Percentiles rank a stretch among this genome's conserved stretches.
phyloP scores from a whole-genome alignment of 2,797 vertebrate genomes.

The Manis javanica region DNA sequence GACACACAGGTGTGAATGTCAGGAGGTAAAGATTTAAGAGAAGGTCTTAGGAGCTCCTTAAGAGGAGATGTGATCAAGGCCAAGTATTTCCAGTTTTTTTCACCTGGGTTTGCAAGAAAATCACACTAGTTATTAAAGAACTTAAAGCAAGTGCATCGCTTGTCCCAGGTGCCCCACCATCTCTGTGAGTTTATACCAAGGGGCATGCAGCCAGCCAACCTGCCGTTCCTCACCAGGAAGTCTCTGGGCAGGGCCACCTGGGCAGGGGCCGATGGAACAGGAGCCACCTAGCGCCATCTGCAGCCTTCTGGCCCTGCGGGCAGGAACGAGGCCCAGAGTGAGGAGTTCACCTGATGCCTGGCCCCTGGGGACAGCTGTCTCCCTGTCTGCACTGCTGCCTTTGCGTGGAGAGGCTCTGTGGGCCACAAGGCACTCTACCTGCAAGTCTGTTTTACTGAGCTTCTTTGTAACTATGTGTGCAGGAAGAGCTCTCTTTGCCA shows the following conservation, averaged over 20 bases:
- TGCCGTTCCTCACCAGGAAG: neutral
- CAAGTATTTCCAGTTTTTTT: neutral
- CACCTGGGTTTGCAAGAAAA: neutral
- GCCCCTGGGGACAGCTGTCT: neutral
- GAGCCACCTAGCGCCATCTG: too few relatives aligned
- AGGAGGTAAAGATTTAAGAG: too few relatives aligned
- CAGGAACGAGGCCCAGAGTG: too few relatives aligned
- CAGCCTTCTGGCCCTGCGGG: too few relatives aligned
- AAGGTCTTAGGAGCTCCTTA: neutral
- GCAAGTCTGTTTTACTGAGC: neutral
- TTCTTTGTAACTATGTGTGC: neutral
- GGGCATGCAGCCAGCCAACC: too few relatives aligned
- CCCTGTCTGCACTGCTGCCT: fast-evolving
- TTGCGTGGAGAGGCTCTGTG: neutral
- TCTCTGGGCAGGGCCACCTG: too few relatives aligned
- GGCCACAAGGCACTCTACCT: neutral
- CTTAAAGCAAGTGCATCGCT: neutral
- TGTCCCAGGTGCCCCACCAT: too few relatives aligned
- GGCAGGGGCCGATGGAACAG: neutral
- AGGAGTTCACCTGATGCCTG: fast-evolving
- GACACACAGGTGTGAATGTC: too few relatives aligned
- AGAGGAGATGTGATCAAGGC: neutral
- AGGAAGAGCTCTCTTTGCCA: neutral
- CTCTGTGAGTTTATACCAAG: neutral
- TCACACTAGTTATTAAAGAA: neutral